Evolutionary conservation across 2,888 invertebrate species (phyloP).

Genomic region (Eremobia ochroleuca): DNA sequence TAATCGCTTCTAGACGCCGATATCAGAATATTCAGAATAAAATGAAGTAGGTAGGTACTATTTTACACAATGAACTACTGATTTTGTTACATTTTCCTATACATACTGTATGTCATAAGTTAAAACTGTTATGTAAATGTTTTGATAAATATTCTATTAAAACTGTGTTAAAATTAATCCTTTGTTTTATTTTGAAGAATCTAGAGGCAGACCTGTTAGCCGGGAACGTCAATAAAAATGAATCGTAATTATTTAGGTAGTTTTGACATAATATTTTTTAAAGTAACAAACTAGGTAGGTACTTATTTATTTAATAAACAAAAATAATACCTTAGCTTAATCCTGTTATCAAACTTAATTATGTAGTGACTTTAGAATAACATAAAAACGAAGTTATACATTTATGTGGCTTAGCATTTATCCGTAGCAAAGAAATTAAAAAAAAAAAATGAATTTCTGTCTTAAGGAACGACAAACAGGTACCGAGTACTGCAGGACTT

Average conservation of each 20-base stretch:
- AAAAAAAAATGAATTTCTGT: too few species aligned
- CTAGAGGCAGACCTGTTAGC: not conserved
- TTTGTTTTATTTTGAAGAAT: slow-evolving; percentile 16
- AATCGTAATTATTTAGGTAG: not conserved
- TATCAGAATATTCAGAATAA: not conserved
- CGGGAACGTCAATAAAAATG: not conserved
- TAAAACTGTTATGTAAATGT: not conserved
- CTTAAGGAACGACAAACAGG: not conserved
- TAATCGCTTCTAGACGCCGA: not conserved
- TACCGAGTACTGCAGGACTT: not conserved
- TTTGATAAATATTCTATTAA: slow-evolving; percentile 1
- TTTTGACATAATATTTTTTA: not conserved
- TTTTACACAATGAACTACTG: too few species aligned
- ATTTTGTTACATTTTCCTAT: not conserved
- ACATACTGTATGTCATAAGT: too few species aligned
- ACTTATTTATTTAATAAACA: not conserved
- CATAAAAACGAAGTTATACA: not conserved
- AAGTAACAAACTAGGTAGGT: not conserved
- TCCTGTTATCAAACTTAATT: not conserved
- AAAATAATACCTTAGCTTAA: not conserved
- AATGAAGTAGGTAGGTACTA: too few species aligned
- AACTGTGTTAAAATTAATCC: not conserved
- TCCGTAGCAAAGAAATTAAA: too few species aligned
- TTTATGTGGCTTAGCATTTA: not conserved
- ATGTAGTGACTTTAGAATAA: not conserved